These are phyloP conservation scores for Camelus dromedarius DNA, from an alignment of 2,113 vertebrate genomes.

Conservation along the genomic window DNA sequence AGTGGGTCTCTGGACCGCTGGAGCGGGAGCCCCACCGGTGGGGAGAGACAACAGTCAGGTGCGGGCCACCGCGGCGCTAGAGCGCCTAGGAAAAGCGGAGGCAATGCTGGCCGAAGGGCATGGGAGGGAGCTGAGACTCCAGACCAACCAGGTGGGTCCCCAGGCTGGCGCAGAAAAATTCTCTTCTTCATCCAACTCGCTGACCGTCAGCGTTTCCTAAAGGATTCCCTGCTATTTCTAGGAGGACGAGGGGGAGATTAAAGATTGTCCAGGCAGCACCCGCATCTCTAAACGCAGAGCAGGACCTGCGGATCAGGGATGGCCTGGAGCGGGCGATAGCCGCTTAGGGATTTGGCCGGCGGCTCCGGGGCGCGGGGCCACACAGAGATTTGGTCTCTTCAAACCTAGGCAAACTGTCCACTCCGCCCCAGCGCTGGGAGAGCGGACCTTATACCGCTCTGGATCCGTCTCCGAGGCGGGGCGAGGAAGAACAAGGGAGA, in stretches of 20 bases:
- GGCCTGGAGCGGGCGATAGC: background rate
- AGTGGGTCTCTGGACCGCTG: accelerated
- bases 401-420: background rate
- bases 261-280: background rate
- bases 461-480: background rate
- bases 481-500: background rate
- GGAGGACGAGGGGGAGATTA: background rate
- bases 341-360: background rate
- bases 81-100: background rate
- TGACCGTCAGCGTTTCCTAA: background rate
- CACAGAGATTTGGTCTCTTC: background rate
- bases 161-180: background rate
- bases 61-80: accelerated
- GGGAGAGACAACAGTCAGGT: background rate
- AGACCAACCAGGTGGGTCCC: background rate
- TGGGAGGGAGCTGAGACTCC: background rate
- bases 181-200: background rate
- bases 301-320: background rate
- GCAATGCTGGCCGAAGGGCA: background rate
- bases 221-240: background rate
- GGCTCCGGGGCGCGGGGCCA: background rate
- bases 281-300: background rate
- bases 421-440: background rate
- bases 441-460: background rate
- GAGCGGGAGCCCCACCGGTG: background rate